Conservation (phyloP, 2,797 vertebrate species). For the Lycodopsis pacificus region DNA sequence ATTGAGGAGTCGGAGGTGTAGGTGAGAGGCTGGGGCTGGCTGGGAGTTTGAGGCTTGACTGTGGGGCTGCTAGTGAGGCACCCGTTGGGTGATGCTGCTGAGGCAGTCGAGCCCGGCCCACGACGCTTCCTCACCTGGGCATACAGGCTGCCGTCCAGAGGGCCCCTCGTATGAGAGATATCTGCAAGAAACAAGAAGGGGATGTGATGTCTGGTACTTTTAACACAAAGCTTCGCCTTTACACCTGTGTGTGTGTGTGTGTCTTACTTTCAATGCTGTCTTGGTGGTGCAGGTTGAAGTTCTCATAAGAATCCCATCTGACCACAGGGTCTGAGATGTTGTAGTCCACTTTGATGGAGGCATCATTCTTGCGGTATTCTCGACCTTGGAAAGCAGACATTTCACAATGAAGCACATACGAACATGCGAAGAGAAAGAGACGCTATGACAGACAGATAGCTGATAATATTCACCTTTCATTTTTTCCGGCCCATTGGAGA, state of each 20-base stretch:
- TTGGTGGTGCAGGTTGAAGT: constrained; percentile 89
- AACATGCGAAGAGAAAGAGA: constrained; percentile 13
- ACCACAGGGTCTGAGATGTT: constrained; percentile 88
- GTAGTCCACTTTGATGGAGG: constrained; percentile 85
- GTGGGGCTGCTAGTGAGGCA: constrained; percentile 77
- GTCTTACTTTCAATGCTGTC: constrained; percentile 90
- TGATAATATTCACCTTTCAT: constrained; percentile 83
- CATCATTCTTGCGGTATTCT: constrained; percentile 83
- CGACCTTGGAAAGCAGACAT: constrained; percentile 70
- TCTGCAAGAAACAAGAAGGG: constrained; percentile 70
- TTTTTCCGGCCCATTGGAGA: constrained; percentile 89
- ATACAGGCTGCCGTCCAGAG: constrained; percentile 93
- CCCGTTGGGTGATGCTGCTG: constrained; percentile 69
- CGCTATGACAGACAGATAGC: constrained; percentile 2
- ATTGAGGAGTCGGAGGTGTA: constrained; percentile 81
- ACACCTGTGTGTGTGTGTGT: neutral
- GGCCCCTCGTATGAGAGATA: constrained; percentile 89
- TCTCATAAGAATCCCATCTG: constrained; percentile 94
- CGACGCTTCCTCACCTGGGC: constrained; percentile 90
- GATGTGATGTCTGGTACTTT: neutral
- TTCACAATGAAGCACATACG: neutral
- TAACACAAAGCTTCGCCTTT: neutral
- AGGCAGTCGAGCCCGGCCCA: constrained; percentile 72
- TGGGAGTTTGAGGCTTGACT: constrained; percentile 64
- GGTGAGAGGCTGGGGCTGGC: constrained; percentile 70